These are phyloP conservation scores for Apotomis capreana DNA, from an alignment of 2,888 invertebrate genomes.

Conservation along the genomic window DNA sequence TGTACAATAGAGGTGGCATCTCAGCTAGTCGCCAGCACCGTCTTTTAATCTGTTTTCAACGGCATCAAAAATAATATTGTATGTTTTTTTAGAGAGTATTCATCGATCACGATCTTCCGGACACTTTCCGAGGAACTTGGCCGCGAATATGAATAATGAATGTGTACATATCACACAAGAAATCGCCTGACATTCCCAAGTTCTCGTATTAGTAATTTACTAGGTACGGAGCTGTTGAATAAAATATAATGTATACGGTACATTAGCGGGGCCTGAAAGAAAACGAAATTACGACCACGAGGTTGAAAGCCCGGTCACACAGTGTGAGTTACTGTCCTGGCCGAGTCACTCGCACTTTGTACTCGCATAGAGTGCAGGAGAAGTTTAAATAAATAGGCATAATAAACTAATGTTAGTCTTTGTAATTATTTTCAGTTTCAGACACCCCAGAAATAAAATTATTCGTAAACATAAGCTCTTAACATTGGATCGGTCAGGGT, in stretches of 20 bases:
- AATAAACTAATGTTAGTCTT: no score
- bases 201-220: slow-evolving; percentile 8
- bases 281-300: slow-evolving; percentile 23
- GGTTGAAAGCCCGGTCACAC: neutral
- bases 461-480: no score
- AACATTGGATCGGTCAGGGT: no score
- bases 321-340: neutral
- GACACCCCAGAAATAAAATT: no score
- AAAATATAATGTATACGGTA: slow-evolving; percentile 18
- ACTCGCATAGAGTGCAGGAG: no score
- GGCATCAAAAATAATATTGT: no score
- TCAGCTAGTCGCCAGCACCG: no score
- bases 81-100: neutral
- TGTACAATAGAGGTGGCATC: no score
- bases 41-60: no score
- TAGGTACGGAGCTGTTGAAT: slow-evolving; percentile 21
- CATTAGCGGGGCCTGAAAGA: slow-evolving; percentile 21
- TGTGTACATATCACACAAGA: neutral
- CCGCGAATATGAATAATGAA: neutral
- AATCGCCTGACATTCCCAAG: slow-evolving; percentile 13
- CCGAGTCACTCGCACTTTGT: neutral
- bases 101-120: neutral
- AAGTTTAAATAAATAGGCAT: no score
- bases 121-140: neutral
- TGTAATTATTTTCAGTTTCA: no score